phyloP scores from a whole-genome alignment of 2,888 invertebrate genomes.

The Anthophora plumipes region DNA sequence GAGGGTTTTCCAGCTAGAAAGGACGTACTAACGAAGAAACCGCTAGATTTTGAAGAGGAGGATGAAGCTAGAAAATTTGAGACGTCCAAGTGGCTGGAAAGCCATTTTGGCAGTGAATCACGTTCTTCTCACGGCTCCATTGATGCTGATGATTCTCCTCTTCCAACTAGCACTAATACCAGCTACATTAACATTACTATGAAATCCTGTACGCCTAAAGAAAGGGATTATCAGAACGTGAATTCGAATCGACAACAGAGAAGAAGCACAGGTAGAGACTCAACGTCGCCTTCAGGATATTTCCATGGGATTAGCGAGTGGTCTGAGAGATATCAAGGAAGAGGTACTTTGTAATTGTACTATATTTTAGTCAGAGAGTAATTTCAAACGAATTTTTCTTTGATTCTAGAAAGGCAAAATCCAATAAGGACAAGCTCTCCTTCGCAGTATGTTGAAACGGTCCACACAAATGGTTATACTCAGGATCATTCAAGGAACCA shows the following conservation, averaged over 20 bases:
- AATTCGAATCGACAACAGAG: slow-evolving; percentile 80
- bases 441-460: slow-evolving; percentile 73
- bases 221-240: slow-evolving; percentile 68
- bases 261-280: slow-evolving; percentile 72
- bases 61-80: slow-evolving; percentile 95
- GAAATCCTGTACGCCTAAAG: slow-evolving; percentile 86
- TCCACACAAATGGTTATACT: slow-evolving; percentile 70
- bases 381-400: neutral
- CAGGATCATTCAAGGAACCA: slow-evolving; percentile 71
- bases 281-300: slow-evolving; percentile 85
- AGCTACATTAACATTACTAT: slow-evolving; percentile 92
- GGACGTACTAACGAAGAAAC: slow-evolving; percentile 92
- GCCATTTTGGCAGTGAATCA: slow-evolving; percentile 95
- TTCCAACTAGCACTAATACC: slow-evolving; percentile 87
- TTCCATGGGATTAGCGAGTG: slow-evolving; percentile 92
- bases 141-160: slow-evolving; percentile 87
- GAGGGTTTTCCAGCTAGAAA: slow-evolving; percentile 87
- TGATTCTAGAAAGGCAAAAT: slow-evolving; percentile 69
- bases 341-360: slow-evolving; percentile 36
- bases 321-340: slow-evolving; percentile 87
- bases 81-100: slow-evolving; percentile 96
- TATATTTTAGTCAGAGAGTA: neutral
- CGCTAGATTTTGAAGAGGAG: slow-evolving; percentile 94
- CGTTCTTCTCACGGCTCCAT: slow-evolving; percentile 91
- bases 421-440: slow-evolving; percentile 73